phyloP scores from a whole-genome alignment of 2,113 vertebrate genomes.

The Steatornis caripensis region DNA sequence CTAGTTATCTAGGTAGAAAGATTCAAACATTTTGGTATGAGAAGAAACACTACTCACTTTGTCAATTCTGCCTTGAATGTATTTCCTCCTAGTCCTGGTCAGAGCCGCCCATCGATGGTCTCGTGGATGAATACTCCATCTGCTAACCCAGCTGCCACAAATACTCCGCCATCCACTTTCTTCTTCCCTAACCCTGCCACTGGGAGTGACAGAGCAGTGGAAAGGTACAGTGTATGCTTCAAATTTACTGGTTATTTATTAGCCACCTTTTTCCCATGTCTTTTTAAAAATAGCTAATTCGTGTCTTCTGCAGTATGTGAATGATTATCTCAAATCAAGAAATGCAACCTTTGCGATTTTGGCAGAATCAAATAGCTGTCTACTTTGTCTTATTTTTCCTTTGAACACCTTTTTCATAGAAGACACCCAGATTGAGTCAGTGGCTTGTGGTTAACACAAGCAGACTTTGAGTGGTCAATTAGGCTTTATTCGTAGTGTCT shows the following conservation, averaged over 20 bases:
- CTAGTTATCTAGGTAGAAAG: background rate
- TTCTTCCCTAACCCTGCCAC: background rate
- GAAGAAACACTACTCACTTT: background rate
- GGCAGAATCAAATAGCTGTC: background rate
- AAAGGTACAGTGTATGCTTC: constrained; percentile 56
- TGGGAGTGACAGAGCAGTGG: constrained; percentile 47
- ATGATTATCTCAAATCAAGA: background rate
- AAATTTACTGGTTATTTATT: background rate
- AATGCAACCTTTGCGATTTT: background rate
- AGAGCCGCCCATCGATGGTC: constrained; percentile 68
- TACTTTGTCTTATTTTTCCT: background rate
- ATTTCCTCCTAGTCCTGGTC: constrained; percentile 53
- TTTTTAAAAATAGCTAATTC: background rate
- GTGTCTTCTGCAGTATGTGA: background rate
- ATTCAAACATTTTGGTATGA: background rate
- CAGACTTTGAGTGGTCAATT: background rate
- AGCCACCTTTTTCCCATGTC: background rate
- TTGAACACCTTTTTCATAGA: background rate
- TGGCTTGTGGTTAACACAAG: background rate
- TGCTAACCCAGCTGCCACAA: background rate
- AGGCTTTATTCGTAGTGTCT: background rate
- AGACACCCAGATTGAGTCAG: background rate
- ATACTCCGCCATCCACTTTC: constrained; percentile 15
- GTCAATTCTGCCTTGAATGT: background rate
- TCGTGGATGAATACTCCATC: constrained; percentile 74